Base-by-base conservation (phyloP, 2,113 vertebrate species). In the Heloderma charlesbogerti region DNA sequence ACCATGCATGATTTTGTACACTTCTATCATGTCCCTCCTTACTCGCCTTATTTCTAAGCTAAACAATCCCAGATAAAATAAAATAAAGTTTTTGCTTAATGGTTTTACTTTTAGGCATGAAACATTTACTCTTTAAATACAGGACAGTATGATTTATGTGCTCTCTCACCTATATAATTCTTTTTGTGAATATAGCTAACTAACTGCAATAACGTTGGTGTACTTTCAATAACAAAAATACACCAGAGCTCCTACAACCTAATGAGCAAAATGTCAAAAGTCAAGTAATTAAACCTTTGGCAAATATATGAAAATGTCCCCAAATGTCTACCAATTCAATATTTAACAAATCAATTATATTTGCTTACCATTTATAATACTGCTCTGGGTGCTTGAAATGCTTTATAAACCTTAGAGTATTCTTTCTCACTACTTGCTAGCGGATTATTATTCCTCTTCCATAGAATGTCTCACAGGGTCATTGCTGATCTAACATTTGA, bases 141-240 rank as follows among this genome's bases (percentile, higher is more conserved):
- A n/a, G n/a, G n/a, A n/a, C n/a, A n/a, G n/a, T n/a, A n/a, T n/a
- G 3, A 27, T 48, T 45, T 82, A 77, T 84, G 22, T 63, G 93
- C 40, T 88, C 94, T 87, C 86, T 90, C 22, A 84, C n/a, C 34
- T 18, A 57, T 18, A 66, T 16, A 54, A 18, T 85, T n/a, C 27
- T 15, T 72, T 84, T 37, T 43, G 34, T 85, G 87, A 75, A 63
- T 87, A 75, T 84, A 87, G 60, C 40, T 40, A 86, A 83, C 13
- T 67, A 54, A 37, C n/a, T 90, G 22, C 84, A 87, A 48, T 22
- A 88, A 79, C 18, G 81, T 66, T 5, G 0, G 6, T 9, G n/a
- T 6, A 27, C 2, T 80, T 92, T 88, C 57, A 87, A 94, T 91
- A 94, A 40, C 27, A 84, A 81, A 80, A 69, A 91, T 88, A 69